A percentile compares a stretch with the other conserved stretches of the same genome.
phyloP scores from a whole-genome alignment of 2,888 invertebrate genomes.

The Leucozona laternaria region DNA sequence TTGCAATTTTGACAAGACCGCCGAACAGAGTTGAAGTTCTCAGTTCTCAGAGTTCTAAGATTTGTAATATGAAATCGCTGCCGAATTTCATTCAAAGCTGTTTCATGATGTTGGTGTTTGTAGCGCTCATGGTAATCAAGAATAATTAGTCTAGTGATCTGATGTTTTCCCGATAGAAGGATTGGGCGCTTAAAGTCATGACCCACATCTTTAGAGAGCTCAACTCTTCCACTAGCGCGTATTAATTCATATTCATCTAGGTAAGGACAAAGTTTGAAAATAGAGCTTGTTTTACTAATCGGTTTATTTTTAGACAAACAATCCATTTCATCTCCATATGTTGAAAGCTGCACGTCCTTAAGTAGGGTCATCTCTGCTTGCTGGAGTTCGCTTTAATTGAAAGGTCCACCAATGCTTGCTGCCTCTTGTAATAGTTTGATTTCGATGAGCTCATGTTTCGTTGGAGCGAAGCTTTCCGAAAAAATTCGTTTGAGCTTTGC shows the following conservation, averaged over 20 bases:
- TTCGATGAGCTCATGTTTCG: not conserved
- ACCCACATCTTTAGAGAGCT: not conserved
- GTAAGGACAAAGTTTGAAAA: constrained; percentile 19
- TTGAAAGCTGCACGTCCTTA: not conserved
- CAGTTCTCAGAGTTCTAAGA: constrained; percentile 17
- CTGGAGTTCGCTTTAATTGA: not conserved
- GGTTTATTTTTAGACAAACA: not conserved
- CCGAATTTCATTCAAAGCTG: no score
- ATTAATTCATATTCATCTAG: constrained; percentile 21
- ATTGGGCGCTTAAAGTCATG: not conserved
- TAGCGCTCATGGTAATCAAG: constrained; percentile 2
- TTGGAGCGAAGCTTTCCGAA: not conserved
- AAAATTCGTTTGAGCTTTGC: not conserved
- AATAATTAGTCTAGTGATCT: not conserved
- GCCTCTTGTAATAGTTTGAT: not conserved
- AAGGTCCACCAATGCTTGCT: not conserved
- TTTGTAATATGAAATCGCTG: no score
- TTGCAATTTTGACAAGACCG: constrained; percentile 48
- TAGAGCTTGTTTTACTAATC: constrained; percentile 33
- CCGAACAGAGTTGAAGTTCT: constrained; percentile 6
- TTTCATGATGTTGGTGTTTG: constrained; percentile 31
- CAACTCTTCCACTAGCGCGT: constrained; percentile 22
- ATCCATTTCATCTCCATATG: constrained; percentile 7
- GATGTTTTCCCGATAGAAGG: constrained; percentile 11
- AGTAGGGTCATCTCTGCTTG: constrained; percentile 6